Base-by-base conservation (phyloP, 30 jellyfish, hydroid and myxozoan species). In the Thelohanellus kitauei region DNA sequence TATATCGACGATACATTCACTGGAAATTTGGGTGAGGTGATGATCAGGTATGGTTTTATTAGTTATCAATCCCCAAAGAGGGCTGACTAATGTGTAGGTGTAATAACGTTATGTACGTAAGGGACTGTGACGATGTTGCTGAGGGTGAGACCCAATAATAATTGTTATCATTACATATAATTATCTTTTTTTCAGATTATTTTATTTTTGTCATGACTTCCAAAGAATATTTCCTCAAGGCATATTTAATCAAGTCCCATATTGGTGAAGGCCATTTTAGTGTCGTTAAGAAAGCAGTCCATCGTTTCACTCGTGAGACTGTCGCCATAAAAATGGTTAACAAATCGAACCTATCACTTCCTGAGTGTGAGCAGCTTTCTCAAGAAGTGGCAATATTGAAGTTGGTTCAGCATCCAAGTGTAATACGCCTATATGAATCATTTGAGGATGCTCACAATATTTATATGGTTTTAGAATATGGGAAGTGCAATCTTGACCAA, bases 191-290 rank as follows among this genome's bases (percentile, higher is more conserved):
- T n/a, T n/a, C n/a, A n/a, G n/a, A n/a, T n/a, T n/a, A n/a, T n/a
- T n/a, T n/a, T n/a, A n/a, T n/a, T n/a, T n/a, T n/a, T n/a, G n/a
- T n/a, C n/a, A n/a, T n/a, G n/a, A n/a, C n/a, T n/a, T n/a, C n/a
- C n/a, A n/a, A n/a, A n/a, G n/a, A n/a, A n/a, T n/a, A n/a, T n/a
- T n/a, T n/a, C n/a, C n/a, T n/a, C n/a, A n/a, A n/a, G n/a, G n/a
- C n/a, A n/a, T n/a, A n/a, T n/a, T n/a, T n/a, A n/a, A n/a, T n/a
- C n/a, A n/a, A n/a, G n/a, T n/a, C n/a, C n/a, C n/a, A n/a, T n/a
- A n/a, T n/a, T n/a, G n/a, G n/a, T n/a, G n/a, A n/a, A n/a, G 93
- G 93, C 5, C 86, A 61, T 47, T 75, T 75, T 40, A 87, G 87
- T 21, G 84, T 55, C 37, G 93, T 75, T 20, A 75, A 75, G 44